Evolutionary conservation across 2,797 vertebrate genomes (phyloP), one percentile per base, ranked within the genome.

Genomic region (Masticophis lateralis): DNA sequence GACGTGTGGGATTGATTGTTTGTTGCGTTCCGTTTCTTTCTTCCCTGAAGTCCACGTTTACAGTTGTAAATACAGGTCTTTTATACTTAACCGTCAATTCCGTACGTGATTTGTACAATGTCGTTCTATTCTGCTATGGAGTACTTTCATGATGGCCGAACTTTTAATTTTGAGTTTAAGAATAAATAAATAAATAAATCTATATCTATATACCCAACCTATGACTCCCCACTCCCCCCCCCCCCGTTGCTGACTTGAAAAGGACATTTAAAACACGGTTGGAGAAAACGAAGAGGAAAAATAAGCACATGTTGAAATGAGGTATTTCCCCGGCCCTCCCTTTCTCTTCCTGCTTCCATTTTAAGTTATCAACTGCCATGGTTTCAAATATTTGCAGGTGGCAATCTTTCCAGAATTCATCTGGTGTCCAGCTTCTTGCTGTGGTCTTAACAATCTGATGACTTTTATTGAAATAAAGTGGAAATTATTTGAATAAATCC

Each of bases 21-120:
- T 83, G 51, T 56, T 12, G 83, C 0, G 25, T 59, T 59, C 13
- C 25, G 12, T 18, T 53, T 61, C 28, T 59, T 51, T n/a, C 88
- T 95, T 96, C 88, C 95, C 95, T 94, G 95, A 95, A 96, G 96
- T 97, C 97, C 97, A 97, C 97, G 98, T 98, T 98, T 98, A 98
- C 98, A 96, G 96, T 95, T 98, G 98, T 98, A 98, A 98, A 98
- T 98, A 98, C 95, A 98, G 97, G 56, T 83, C 63, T 97, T 98
- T 98, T 98, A 97, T 98, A 98, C 98, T 97, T 97, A 95, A 97
- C 97, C 32, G 93, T 97, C 93, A 92, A 97, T 97, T 97, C 96
- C 86, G 95, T 96, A 96, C 57, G 97, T 98, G 97, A 97, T 98
- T 98, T 98, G 97, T 98, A 98, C 92, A 93, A 97, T 95, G 97